Evolutionary conservation across 2,113 vertebrate species (phyloP).

Genomic region (Phalacrocorax brasilianus): DNA sequence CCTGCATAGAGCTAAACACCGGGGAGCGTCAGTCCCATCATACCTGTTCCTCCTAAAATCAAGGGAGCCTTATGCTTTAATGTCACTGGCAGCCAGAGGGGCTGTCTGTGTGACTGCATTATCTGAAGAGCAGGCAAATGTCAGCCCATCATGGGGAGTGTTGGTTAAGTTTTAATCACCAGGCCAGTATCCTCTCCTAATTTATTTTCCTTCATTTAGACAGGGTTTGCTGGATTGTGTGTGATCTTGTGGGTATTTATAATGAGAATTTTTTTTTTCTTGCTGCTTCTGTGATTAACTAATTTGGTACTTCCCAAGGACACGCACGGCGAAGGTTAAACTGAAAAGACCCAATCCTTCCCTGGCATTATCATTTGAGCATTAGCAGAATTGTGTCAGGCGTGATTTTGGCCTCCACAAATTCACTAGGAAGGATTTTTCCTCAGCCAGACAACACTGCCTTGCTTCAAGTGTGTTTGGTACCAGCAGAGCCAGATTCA

Average conservation of each 20-base stretch:
- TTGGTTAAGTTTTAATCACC: conserved; percentile 27
- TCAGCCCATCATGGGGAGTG: not conserved
- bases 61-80: not conserved
- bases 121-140: conserved; percentile 7
- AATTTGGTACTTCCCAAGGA: not conserved
- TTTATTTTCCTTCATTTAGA: conserved; percentile 27
- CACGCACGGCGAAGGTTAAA: not conserved
- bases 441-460: not conserved
- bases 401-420: not conserved
- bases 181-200: not conserved
- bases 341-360: not conserved
- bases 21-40: fast-evolving
- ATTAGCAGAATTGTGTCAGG: not conserved
- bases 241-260: conserved; percentile 40
- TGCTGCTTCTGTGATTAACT: not conserved
- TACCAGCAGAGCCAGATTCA: not conserved
- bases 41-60: not conserved
- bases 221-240: not conserved
- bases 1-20: not conserved
- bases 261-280: not conserved
- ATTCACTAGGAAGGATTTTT: not conserved
- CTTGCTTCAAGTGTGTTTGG: not conserved
- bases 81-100: not conserved
- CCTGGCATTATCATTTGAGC: not conserved
- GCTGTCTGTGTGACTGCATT: not conserved